These are phyloP conservation scores for Dromiciops gliroides DNA, from an alignment of 2,113 vertebrate species.

Conservation along the genomic window DNA sequence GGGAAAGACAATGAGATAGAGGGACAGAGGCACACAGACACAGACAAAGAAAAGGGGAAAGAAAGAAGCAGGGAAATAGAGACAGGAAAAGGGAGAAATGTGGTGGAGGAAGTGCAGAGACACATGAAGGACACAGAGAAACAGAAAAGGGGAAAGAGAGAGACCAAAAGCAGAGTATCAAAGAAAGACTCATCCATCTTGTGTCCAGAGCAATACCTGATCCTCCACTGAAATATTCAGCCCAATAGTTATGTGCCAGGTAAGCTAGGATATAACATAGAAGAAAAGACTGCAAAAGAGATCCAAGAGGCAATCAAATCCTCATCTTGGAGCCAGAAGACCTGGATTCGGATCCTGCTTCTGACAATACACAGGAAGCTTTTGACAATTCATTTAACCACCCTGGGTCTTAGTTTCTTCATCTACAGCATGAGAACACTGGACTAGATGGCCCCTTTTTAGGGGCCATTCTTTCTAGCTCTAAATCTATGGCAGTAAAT, in stretches of 20 bases:
- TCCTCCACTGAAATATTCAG: neutral
- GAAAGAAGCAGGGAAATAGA: neutral
- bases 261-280: neutral
- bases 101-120: neutral
- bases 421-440: neutral
- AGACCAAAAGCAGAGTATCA: neutral
- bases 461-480: neutral
- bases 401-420: neutral
- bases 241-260: neutral
- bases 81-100: neutral
- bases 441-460: neutral
- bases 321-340: neutral
- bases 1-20: neutral
- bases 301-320: neutral
- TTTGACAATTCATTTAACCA: neutral
- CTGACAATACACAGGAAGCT: neutral
- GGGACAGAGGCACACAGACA: neutral
- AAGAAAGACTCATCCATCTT: neutral
- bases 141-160: neutral
- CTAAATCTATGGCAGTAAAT: neutral
- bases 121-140: rapidly evolving
- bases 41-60: neutral
- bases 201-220: neutral
- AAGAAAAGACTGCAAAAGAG: neutral
- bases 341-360: neutral